A percentile compares a stretch with the other conserved stretches of the same genome.
These are phyloP conservation scores for Helicoverpa armigera DNA, from an alignment of 1,140 invertebrate species.

Conservation along the genomic window DNA sequence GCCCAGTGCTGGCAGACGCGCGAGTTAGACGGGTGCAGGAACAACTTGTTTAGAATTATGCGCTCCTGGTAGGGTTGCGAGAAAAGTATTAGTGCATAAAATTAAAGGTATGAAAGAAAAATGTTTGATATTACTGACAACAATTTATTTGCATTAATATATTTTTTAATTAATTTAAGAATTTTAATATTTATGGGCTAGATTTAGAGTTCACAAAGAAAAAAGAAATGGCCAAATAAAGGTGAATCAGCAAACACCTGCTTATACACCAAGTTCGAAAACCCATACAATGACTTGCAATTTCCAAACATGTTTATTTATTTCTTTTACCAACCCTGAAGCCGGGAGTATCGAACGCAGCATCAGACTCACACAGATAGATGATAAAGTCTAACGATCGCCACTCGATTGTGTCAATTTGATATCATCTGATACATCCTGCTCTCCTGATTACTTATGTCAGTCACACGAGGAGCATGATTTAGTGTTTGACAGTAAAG, in stretches of 20 bases:
- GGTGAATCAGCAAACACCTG: neutral
- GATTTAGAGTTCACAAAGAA: neutral
- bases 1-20: constrained; percentile 70
- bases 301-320: neutral
- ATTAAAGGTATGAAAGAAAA: neutral
- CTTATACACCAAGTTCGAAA: neutral
- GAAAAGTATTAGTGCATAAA: constrained; percentile 9
- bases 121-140: neutral
- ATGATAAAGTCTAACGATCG: constrained; percentile 43
- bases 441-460: constrained; percentile 36
- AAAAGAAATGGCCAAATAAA: neutral
- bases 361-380: constrained; percentile 38
- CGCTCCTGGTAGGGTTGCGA: constrained; percentile 56
- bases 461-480: constrained; percentile 5
- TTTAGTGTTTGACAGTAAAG: neutral
- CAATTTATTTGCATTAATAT: neutral
- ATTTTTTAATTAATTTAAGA: neutral
- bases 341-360: constrained; percentile 29
- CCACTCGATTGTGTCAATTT: constrained; percentile 38
- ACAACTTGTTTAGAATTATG: constrained; percentile 56
- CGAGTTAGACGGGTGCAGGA: constrained; percentile 43
- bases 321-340: constrained; percentile 6
- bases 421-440: constrained; percentile 43
- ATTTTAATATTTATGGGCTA: neutral
- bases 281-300: neutral